phyloP scores from a whole-genome alignment of 2,797 vertebrate species.

The Urophycis tenuis region DNA sequence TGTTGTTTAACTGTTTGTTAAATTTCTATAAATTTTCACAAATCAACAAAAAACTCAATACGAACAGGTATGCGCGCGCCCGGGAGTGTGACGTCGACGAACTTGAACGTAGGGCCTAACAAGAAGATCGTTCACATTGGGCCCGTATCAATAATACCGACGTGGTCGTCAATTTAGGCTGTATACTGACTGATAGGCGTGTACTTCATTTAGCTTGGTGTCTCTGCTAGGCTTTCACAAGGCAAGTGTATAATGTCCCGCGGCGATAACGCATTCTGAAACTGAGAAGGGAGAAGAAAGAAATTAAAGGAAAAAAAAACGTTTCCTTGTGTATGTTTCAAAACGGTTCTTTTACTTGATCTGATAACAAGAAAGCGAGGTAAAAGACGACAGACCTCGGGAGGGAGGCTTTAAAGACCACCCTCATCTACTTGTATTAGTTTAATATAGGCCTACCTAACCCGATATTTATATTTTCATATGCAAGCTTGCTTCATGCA shows the following conservation, averaged over 20 bases:
- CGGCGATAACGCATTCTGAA: no score
- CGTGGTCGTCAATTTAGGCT: no score
- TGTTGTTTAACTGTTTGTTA: not conserved
- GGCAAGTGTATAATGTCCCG: no score
- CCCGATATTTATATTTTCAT: not conserved
- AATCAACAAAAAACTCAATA: not conserved
- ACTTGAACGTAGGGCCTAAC: no score
- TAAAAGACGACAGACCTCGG: not conserved
- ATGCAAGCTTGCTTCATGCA: not conserved
- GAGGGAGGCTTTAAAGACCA: not conserved
- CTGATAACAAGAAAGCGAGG: not conserved
- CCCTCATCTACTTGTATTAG: not conserved
- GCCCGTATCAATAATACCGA: not conserved
- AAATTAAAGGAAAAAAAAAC: not conserved
- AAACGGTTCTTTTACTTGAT: not conserved
- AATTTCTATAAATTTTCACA: not conserved
- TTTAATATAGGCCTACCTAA: not conserved
- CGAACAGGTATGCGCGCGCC: no score
- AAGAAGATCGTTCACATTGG: no score
- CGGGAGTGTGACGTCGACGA: no score
- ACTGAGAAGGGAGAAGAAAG: no score
- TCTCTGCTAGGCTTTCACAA: no score
- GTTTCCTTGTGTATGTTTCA: not conserved
- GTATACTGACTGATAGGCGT: no score
- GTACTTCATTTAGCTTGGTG: no score